These are phyloP conservation scores for Caenorhabditis angaria DNA, from an alignment of 2,888 invertebrate genomes.

Conservation along the genomic window DNA sequence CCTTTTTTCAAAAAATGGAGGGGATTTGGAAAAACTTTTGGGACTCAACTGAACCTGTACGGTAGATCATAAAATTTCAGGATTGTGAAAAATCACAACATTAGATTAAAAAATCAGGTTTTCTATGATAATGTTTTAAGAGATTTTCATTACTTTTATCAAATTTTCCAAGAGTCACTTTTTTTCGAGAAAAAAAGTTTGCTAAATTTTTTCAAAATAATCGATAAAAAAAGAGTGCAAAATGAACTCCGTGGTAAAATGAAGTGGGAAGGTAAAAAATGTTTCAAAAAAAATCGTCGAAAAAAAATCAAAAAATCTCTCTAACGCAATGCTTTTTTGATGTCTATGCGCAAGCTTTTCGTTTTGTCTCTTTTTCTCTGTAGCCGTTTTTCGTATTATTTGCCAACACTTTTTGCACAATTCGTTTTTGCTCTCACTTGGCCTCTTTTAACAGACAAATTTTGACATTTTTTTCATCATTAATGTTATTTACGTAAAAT, in stretches of 20 bases:
- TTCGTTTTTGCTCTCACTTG: constrained; percentile 3
- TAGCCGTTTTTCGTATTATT: background rate
- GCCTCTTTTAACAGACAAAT: background rate
- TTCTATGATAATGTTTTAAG: too few relatives aligned
- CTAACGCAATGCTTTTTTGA: constrained; percentile 1
- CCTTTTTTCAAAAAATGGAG: background rate
- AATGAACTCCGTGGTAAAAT: background rate
- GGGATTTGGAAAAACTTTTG: too few relatives aligned
- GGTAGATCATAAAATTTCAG: background rate
- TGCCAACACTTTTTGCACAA: constrained; percentile 1
- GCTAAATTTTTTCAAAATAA: too few relatives aligned
- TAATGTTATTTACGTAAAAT: too few relatives aligned
- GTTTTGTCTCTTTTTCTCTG: constrained; percentile 4
- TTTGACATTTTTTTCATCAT: background rate
- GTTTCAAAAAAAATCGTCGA: constrained; percentile 4
- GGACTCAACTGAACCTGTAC: too few relatives aligned
- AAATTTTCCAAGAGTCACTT: background rate
- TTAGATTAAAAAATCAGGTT: too few relatives aligned
- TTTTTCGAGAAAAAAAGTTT: constrained; percentile 15
- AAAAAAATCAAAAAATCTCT: constrained; percentile 1
- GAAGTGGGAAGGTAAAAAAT: background rate
- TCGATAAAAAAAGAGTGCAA: background rate
- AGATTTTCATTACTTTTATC: background rate
- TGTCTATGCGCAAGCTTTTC: constrained; percentile 4
- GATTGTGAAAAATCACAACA: background rate